Evolutionary conservation across 2,113 vertebrate species (phyloP), one percentile per base, ranked within the genome.

Genomic region (Entosphenus tridentatus): DNA sequence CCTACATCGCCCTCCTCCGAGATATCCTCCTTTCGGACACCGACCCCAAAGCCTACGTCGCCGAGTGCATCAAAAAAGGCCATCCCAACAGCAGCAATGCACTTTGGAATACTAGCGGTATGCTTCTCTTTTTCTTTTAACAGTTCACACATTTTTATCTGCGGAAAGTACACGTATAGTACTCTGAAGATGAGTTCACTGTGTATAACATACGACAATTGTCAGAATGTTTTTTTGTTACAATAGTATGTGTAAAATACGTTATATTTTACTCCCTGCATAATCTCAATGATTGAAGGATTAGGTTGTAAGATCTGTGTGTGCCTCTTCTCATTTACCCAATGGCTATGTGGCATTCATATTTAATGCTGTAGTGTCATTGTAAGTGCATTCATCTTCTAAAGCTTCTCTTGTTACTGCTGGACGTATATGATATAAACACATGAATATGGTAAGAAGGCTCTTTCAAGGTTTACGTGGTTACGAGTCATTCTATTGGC

Each of bases 21-120:
- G 84, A 87, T 73, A 82, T 85, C 70, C 78, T 88, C 6, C 13
- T 79, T 73, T 85, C 84, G 0, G 83, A 83, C 1, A 75, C 77
- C 0, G 76, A 84, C 10, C 85, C 85, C 69, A 83, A 79, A 2
- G 73, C 82, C n/a, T 82, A 83, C 0, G 74, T 80, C 72, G 82
- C 85, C 58, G 76, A 76, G 67, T 83, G 81, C 74, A 77, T 86
- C 80, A 83, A 82, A 74, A 79, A 75, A 0, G 80, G 81, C 5
- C 76, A 73, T 75, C 78, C 77, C 12, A 77, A 79, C n/a, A 76
- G 80, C 1, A 80, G 71, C 72, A 75, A 70, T 55, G 81, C 80
- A 2, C 70, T 79, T 71, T 86, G 86, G 86, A 82, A 84, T 21
- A 86, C 81, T 0, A 88, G 83, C 0, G 83, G 83, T 84, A 77